These are phyloP conservation scores for Pachydiplax longipennis DNA, from an alignment of 2,888 invertebrate species.

Conservation along the genomic window DNA sequence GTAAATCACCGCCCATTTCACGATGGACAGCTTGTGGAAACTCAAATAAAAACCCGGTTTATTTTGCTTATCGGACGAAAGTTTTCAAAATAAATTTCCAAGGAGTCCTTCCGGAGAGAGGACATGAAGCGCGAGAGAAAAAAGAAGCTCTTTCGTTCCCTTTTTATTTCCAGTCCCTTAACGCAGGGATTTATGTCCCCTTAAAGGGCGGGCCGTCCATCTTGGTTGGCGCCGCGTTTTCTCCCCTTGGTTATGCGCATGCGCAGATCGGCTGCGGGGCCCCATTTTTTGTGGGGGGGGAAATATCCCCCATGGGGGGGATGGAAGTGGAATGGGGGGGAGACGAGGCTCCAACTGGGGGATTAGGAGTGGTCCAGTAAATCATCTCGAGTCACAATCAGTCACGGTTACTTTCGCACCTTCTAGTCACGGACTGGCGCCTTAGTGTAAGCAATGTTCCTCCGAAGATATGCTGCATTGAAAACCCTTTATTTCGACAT, in stretches of 20 bases:
- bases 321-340: neutral
- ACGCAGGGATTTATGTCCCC: neutral
- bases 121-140: neutral
- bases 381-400: neutral
- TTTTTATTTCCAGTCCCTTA: neutral
- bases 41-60: neutral
- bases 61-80: constrained; percentile 25
- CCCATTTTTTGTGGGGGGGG: neutral
- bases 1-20: constrained; percentile 18
- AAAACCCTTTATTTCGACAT: no score
- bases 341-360: constrained; percentile 2
- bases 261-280: neutral
- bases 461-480: no score
- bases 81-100: constrained; percentile 37
- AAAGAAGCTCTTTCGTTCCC: neutral
- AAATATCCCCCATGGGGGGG: neutral
- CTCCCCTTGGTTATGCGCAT: neutral
- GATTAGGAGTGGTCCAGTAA: neutral
- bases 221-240: constrained; percentile 36
- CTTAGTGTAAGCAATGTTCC: neutral
- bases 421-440: neutral
- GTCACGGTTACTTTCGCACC: neutral
- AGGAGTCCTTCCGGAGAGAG: neutral
- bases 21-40: constrained; percentile 6
- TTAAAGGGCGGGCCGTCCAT: neutral